Base-by-base conservation (phyloP, 37 sponge, comb jelly and placozoan genomes). In the Axinella damicornis region DNA sequence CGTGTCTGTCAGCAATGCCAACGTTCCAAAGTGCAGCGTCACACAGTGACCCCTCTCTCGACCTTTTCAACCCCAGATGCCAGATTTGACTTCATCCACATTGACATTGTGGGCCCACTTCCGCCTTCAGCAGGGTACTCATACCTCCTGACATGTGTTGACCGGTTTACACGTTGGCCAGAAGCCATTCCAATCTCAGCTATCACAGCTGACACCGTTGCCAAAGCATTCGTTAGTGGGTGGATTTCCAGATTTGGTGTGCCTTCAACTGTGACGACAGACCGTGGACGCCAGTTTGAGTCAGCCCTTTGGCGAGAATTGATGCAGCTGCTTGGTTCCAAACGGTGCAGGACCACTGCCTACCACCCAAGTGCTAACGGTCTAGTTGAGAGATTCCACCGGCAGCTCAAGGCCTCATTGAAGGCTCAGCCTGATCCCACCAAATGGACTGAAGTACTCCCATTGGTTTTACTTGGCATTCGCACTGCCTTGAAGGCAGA, bases 101-200 rank as follows among this genome's bases (percentile, higher is more conserved):
- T 90, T 22, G 80, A 90, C 40, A 57, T 91, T 60, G 81, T 90
- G 35, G 85, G 91, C 13, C 91, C 81, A 1, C 85, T 90, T 16
- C 85, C 91, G 4, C 72, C 89, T 18, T 74, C 86, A 22, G 67
- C 57, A 25, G 76, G 91, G 22, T 80, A 22, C 70, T 40, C 65
- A 24, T 91, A 91, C 65, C 71, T 89, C 5, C 72, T 89, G 20
- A 89, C 89, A 36, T 83, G 72, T 60, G 69, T 89, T 32, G 83
- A 88, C 25, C 60, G 60, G 22, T 88, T 88, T 24, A 83, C 78
- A 0, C 65, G 82, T 25, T 88, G 83, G 89, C 89, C 84, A 0
- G 89, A 89, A 72, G 78, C 78, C 36, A 69, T 85, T 37, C 86
- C 86, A 18, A 33, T 85, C 11, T 11, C 57, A 1, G 57, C 64